phyloP scores from a whole-genome alignment of 2,888 invertebrate species.

The Frankliniella intonsa region DNA sequence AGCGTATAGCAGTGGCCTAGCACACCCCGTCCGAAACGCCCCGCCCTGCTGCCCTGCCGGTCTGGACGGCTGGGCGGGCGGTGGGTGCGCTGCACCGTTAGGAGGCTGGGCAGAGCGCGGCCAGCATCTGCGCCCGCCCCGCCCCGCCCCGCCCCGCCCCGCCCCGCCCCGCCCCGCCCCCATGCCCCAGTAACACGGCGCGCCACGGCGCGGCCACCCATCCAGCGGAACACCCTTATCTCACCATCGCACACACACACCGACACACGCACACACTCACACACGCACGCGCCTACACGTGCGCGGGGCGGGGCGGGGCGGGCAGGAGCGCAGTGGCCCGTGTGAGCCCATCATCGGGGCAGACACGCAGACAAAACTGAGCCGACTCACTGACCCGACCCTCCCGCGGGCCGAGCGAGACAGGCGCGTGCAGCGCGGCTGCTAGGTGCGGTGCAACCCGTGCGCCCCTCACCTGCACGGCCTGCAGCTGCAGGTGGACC shows the following conservation, averaged over 20 bases:
- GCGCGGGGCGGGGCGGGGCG: neutral
- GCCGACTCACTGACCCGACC: neutral
- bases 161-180: neutral
- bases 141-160: neutral
- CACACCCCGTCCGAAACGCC: too few relatives aligned
- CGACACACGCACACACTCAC: neutral
- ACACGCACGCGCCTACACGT: neutral
- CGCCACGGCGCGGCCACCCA: neutral
- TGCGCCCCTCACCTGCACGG: too few relatives aligned
- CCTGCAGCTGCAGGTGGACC: too few relatives aligned
- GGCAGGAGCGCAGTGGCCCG: neutral
- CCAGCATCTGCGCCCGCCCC: neutral
- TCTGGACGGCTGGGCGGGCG: neutral
- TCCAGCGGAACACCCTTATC: constrained; percentile 22
- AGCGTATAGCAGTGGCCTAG: too few relatives aligned
- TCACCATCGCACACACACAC: constrained; percentile 6
- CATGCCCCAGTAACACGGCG: constrained; percentile 11
- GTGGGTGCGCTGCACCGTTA: neutral
- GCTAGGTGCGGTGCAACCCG: too few relatives aligned
- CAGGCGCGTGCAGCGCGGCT: too few relatives aligned
- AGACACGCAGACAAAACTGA: neutral
- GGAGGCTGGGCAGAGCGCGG: neutral
- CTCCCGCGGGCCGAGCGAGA: too few relatives aligned
- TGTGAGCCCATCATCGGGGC: constrained; percentile 1
- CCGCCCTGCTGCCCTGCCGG: neutral